phyloP scores from a whole-genome alignment of 2,113 vertebrate species.

The Eulacestoma nigropectus region DNA sequence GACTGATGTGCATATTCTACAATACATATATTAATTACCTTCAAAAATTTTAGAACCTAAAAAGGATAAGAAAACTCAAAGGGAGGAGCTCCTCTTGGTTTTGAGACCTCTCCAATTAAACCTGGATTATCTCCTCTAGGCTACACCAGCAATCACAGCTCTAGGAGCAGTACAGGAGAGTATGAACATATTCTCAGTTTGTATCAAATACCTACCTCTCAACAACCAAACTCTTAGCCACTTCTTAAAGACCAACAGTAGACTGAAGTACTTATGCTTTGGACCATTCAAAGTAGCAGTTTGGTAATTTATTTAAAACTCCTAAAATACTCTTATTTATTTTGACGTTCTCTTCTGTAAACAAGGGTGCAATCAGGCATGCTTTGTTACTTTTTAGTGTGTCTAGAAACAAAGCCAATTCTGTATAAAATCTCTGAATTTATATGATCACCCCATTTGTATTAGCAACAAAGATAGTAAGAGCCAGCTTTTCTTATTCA shows the following conservation, averaged over 20 bases:
- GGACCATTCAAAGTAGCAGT: not conserved
- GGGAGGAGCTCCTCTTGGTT: not conserved
- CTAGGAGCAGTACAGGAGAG: not conserved
- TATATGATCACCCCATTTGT: not conserved
- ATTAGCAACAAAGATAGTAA: not conserved
- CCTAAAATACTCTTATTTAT: not conserved
- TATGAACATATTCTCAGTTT: not conserved
- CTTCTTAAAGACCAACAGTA: not conserved
- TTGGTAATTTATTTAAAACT: not conserved
- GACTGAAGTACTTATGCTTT: not conserved
- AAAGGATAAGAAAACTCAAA: not conserved
- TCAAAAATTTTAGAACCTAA: not conserved
- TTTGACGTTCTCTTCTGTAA: not conserved
- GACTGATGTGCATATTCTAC: not conserved
- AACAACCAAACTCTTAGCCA: not conserved
- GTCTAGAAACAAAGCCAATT: not conserved
- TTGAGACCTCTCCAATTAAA: not conserved
- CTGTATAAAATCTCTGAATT: not conserved
- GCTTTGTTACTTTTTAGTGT: not conserved
- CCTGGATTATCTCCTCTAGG: not conserved
- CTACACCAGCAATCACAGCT: not conserved
- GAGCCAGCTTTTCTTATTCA: not conserved
- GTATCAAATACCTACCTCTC: not conserved
- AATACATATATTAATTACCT: not conserved
- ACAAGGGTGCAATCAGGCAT: not conserved